Conservation (phyloP, 2,888 invertebrate genomes). For the Nemotelus pantherinus region DNA sequence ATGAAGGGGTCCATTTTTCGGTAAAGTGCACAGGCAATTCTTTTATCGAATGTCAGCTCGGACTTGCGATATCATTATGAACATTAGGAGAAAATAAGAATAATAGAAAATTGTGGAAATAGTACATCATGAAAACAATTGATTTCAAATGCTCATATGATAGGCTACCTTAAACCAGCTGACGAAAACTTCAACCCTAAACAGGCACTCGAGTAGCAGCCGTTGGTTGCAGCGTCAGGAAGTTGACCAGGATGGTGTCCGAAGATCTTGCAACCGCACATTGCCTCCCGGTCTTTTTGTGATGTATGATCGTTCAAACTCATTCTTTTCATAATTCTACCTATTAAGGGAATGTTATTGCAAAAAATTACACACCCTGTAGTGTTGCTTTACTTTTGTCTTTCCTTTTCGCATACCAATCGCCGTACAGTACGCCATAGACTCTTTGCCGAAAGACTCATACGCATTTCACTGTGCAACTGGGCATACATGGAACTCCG, state of each 20-base stretch:
- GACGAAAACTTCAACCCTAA: too few relatives aligned
- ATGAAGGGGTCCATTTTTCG: not conserved
- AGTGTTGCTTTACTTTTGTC: constrained; percentile 44
- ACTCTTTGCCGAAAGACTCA: not conserved
- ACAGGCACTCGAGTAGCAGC: too few relatives aligned
- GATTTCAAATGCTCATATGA: not conserved
- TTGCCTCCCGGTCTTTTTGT: constrained; percentile 53
- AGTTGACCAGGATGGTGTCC: constrained; percentile 33
- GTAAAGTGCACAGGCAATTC: too few relatives aligned
- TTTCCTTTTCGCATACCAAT: not conserved
- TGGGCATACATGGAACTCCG: constrained; percentile 6
- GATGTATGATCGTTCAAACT: constrained; percentile 56
- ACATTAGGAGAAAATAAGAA: too few relatives aligned
- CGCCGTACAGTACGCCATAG: not conserved
- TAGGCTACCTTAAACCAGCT: constrained; percentile 11
- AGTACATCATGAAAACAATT: too few relatives aligned
- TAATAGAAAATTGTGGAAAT: too few relatives aligned
- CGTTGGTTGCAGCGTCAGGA: constrained; percentile 24
- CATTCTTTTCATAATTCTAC: constrained; percentile 55
- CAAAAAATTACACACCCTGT: constrained; percentile 56
- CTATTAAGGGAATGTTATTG: constrained; percentile 57
- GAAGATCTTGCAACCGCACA: constrained; percentile 36
- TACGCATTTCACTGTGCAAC: constrained; percentile 11
- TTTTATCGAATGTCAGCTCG: too few relatives aligned
- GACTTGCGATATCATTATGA: too few relatives aligned